Base-by-base conservation (phyloP, 2,113 vertebrate genomes). In the Sceloporus tristichus region DNA sequence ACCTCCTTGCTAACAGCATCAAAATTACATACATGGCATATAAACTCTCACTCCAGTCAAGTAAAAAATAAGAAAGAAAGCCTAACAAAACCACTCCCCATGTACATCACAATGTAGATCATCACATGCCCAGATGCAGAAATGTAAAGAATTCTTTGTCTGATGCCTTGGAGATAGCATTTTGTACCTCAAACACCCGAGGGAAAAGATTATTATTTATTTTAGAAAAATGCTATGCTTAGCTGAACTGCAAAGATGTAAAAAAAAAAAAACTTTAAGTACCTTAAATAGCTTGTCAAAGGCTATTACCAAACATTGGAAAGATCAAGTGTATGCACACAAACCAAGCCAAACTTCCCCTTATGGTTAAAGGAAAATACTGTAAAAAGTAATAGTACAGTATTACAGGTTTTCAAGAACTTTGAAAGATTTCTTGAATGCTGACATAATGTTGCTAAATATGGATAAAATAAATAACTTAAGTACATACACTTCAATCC, bases 211-310 rank as follows among this genome's bases (percentile, higher is more conserved):
- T 53, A 29, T 62, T 38, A 62, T 25, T 81, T 80, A 56, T 79
- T 81, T 65, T 2, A 81, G 82, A 82, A 91, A 92, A 73, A 93
- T 74, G 68, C 85, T 91, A 86, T 0, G 0, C 0, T 19, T 81
- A 90, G 90, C 91, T 86, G 88, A 90, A 79, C 2, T 87, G 90
- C 66, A 94, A 82, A 80, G 89, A 84, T 88, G 66, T 88, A 27
- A 42, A 27, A 78, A 54, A 89, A 90, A 71, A n/a, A 71, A 83
- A 91, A 92, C 71, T 59, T 88, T 92, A 88, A 62, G 87, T 89
- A 92, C 84, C 93, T 95, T 92, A 94, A 94, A 95, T 79, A 91
- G 91, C 88, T 90, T 90, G 90, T 94, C 85, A 89, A 89, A 92
- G 85, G 89, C 89, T 91, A 90, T 94, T 91, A 94, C 85, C 89